Evolutionary conservation across 2,113 vertebrate genomes (phyloP).

Genomic region (Porphyrio hochstetteri): DNA sequence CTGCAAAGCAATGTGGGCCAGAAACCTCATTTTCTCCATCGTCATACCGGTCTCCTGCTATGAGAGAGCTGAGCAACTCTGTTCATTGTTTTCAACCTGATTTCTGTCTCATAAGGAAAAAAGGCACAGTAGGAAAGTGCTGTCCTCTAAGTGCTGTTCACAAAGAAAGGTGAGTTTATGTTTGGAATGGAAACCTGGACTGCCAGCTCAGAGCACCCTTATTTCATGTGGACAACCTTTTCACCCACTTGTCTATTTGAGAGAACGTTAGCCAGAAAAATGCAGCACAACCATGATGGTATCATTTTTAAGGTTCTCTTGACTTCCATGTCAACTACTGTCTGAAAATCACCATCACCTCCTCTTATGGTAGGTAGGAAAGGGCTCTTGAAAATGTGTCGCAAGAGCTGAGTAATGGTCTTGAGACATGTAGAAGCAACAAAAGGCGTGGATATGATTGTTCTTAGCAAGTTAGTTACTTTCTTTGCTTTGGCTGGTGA

Average conservation of each 20-base stretch:
- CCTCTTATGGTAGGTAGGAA: neutral
- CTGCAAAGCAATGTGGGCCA: neutral
- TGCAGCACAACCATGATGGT: neutral
- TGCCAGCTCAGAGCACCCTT: conserved; percentile 50
- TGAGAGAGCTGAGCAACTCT: conserved; percentile 15
- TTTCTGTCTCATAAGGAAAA: conserved; percentile 5
- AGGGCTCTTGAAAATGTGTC: neutral
- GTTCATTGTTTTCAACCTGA: neutral
- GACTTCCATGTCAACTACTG: neutral
- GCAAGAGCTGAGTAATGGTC: neutral
- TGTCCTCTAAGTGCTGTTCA: neutral
- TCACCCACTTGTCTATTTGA: neutral
- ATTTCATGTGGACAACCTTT: conserved; percentile 41
- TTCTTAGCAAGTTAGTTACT: neutral
- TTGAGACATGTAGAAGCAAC: neutral
- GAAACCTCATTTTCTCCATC: conserved; percentile 31
- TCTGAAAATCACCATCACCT: neutral
- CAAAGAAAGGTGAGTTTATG: neutral
- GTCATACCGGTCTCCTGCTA: neutral
- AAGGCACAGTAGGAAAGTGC: neutral
- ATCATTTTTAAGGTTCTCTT: neutral
- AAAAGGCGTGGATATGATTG: neutral
- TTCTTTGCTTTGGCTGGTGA: neutral
- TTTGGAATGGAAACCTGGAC: conserved; percentile 28
- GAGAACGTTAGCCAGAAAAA: conserved; percentile 10